phyloP scores from a whole-genome alignment of 2,888 invertebrate genomes.

The Troilus luridus region DNA sequence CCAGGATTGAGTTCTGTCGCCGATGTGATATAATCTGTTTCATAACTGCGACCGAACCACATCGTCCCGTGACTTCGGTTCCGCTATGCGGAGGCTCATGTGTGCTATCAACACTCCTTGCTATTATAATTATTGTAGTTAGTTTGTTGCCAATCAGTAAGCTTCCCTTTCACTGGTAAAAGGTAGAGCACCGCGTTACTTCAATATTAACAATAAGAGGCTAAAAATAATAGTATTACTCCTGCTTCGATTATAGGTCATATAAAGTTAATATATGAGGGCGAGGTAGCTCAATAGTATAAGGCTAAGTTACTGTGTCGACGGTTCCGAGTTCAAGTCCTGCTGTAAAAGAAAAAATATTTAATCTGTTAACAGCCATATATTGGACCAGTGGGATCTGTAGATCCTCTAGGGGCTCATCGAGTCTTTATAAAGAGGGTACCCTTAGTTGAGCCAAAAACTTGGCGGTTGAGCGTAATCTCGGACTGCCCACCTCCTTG shows the following conservation, averaged over 20 bases:
- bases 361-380: too few relatives aligned
- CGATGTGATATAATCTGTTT: constrained; percentile 14
- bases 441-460: too few relatives aligned
- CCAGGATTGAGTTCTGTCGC: constrained; percentile 23
- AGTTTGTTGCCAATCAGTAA: not conserved
- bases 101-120: not conserved
- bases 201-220: not conserved
- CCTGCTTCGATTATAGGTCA: not conserved
- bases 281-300: too few relatives aligned
- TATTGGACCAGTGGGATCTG: too few relatives aligned
- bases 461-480: too few relatives aligned
- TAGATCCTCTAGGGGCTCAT: too few relatives aligned
- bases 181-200: not conserved
- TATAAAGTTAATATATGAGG: not conserved
- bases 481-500: too few relatives aligned
- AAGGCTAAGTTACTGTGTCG: too few relatives aligned
- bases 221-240: not conserved
- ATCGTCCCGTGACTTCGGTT: not conserved
- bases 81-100: not conserved
- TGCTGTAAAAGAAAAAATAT: too few relatives aligned
- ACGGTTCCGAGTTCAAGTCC: too few relatives aligned
- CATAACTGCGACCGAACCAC: not conserved
- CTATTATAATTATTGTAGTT: not conserved
- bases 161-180: not conserved
- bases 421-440: too few relatives aligned